Conservation (phyloP, 2,797 vertebrate species). For the Poecilia velifera region DNA sequence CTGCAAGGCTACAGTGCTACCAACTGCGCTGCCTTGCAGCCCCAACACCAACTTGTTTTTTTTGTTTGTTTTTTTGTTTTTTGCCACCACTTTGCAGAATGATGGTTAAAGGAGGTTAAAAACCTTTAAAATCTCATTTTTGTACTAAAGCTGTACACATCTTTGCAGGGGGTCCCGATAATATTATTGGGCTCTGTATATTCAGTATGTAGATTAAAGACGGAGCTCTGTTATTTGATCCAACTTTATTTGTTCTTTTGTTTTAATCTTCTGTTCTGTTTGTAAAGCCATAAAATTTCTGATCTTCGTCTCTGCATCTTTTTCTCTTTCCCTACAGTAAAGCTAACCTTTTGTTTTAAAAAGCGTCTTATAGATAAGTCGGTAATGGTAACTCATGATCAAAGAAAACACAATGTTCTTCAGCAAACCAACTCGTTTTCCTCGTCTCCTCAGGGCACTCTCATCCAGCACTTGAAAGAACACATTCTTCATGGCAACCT, state of each 20-base stretch:
- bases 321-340: not conserved
- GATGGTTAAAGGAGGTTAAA: not conserved
- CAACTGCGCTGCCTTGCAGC: not conserved
- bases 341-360: not conserved
- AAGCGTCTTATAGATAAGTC: not conserved
- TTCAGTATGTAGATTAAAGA: not conserved
- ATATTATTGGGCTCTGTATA: not conserved
- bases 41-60: not conserved
- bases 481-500: slow-evolving; percentile 93
- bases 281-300: not conserved
- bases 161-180: not conserved
- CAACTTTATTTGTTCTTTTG: not conserved
- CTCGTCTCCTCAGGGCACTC: slow-evolving; percentile 83
- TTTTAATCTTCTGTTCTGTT: not conserved
- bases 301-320: not conserved
- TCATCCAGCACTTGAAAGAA: slow-evolving; percentile 96
- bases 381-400: not conserved
- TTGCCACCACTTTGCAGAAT: not conserved
- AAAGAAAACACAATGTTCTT: not conserved
- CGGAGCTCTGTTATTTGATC: not conserved
- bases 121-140: not conserved
- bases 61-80: not conserved
- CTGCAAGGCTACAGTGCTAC: not conserved
- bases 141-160: not conserved
- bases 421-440: not conserved